These are phyloP conservation scores for Pelecanoides urinatrix DNA, from an alignment of 2,113 vertebrate species.

Conservation along the genomic window DNA sequence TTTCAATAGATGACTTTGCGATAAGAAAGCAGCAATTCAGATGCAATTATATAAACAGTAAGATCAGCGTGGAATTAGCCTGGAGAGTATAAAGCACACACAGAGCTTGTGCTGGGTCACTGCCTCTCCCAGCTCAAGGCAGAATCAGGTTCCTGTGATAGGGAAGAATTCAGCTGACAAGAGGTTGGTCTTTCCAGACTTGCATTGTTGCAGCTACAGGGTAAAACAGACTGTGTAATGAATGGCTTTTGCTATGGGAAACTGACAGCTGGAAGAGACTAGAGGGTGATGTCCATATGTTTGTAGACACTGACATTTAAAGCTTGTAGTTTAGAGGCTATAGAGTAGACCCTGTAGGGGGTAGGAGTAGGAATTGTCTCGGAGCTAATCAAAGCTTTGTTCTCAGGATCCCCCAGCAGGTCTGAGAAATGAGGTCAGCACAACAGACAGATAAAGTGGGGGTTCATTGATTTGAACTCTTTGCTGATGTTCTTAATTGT, in stretches of 20 bases:
- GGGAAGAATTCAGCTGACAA: constrained; percentile 45
- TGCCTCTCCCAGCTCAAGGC: constrained; percentile 54
- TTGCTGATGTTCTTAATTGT: background rate
- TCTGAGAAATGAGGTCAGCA: background rate
- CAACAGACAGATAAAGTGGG: background rate
- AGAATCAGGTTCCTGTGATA: constrained; percentile 58
- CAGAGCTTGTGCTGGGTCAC: constrained; percentile 52
- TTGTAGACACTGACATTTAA: background rate
- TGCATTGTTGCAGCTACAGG: constrained; percentile 6
- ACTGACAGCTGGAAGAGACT: background rate
- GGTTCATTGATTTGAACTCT: background rate
- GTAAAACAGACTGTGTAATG: background rate
- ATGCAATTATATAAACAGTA: constrained; percentile 76
- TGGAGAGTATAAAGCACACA: constrained; percentile 73
- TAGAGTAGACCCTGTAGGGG: background rate
- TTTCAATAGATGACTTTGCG: constrained; percentile 75
- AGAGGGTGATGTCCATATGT: background rate
- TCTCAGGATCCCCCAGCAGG: background rate
- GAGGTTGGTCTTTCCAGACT: constrained; percentile 45
- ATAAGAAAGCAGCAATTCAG: constrained; percentile 76
- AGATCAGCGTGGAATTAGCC: constrained; percentile 74
- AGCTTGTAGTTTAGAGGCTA: background rate
- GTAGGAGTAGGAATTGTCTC: background rate
- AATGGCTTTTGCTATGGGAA: background rate
- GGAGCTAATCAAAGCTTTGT: background rate